Evolutionary conservation across 2,797 vertebrate genomes (phyloP), one percentile per base, ranked within the genome.

Genomic region (Parambassis ranga): DNA sequence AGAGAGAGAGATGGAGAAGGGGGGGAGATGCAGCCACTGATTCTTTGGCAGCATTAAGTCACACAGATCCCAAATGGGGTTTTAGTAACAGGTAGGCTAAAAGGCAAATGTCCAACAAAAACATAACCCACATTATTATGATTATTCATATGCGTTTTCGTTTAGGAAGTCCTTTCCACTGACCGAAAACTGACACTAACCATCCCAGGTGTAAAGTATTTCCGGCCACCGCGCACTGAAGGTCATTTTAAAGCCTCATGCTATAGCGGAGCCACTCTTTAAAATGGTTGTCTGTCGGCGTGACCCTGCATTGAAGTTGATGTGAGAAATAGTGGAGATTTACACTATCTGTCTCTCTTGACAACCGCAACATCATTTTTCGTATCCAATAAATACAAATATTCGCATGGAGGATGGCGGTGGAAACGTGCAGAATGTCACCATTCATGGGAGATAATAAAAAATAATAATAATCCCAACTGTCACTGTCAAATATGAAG

Each of bases 201-300:
- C 38, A 68, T 72, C 77, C 68, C 85, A 85, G 88, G 87, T 89
- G 86, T 84, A 69, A 69, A 83, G 65, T 46, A 79, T 87, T 75
- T 76, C 62, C 72, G 65, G 65, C 77, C 74, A 71, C 24, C 48
- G 52, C 86, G 72, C 79, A 84, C 68, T 90, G 91, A 92, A 92
- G 91, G 92, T 93, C 92, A 92, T 90, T 76, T 84, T 79, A 71
- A 77, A 86, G 69, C 60, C 47, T 43, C 75, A 76, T 71, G 75
- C 69, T 71, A 47, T 46, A 59, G 38, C 37, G 35, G 50, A 69
- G 39, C 46, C 68, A 57, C 61, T 65, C 23, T 44, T 63, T 78
- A 65, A 77, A 82, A 89, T 85, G 78, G 81, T 79, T 82, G 77
- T 81, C 78, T 76, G 74, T 67, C 27, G 35, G 56, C 19, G 31